A percentile compares a stretch with the other conserved stretches of the same genome.
Conservation (phyloP, 2,888 invertebrate genomes). For the Lamproptera curius region DNA sequence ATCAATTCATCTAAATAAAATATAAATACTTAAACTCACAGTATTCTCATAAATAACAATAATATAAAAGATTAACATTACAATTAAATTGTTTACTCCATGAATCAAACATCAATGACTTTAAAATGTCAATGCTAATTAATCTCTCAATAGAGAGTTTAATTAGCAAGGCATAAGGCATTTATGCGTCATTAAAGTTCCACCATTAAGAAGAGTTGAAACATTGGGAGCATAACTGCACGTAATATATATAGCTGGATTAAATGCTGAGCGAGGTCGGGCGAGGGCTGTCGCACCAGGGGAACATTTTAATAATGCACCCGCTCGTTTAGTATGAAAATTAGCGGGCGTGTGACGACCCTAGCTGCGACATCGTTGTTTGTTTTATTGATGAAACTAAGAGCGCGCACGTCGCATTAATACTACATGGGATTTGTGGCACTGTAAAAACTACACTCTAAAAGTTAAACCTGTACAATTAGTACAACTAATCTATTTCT, state of each 20-base stretch:
- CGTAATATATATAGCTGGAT: slow-evolving; percentile 38
- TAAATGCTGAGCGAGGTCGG: slow-evolving; percentile 53
- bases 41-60: too few relatives aligned
- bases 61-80: too few relatives aligned
- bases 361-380: slow-evolving; percentile 40
- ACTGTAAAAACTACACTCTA: too few relatives aligned
- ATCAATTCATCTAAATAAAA: too few relatives aligned
- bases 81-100: too few relatives aligned
- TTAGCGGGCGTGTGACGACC: slow-evolving; percentile 58
- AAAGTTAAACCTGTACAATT: too few relatives aligned
- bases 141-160: too few relatives aligned
- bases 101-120: too few relatives aligned
- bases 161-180: slow-evolving; percentile 9
- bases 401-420: slow-evolving; percentile 6
- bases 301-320: slow-evolving; percentile 74
- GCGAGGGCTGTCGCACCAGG: slow-evolving; percentile 61
- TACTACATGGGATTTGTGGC: background rate
- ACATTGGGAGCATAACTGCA: slow-evolving; percentile 6
- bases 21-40: too few relatives aligned
- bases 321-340: slow-evolving; percentile 75
- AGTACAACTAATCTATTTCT: too few relatives aligned
- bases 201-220: slow-evolving; percentile 3
- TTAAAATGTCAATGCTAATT: too few relatives aligned
- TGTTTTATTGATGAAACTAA: slow-evolving; percentile 58
- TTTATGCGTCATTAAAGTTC: slow-evolving; percentile 5